Base-by-base conservation (phyloP, 2,888 invertebrate species). In the Herminia tarsipennalis region DNA sequence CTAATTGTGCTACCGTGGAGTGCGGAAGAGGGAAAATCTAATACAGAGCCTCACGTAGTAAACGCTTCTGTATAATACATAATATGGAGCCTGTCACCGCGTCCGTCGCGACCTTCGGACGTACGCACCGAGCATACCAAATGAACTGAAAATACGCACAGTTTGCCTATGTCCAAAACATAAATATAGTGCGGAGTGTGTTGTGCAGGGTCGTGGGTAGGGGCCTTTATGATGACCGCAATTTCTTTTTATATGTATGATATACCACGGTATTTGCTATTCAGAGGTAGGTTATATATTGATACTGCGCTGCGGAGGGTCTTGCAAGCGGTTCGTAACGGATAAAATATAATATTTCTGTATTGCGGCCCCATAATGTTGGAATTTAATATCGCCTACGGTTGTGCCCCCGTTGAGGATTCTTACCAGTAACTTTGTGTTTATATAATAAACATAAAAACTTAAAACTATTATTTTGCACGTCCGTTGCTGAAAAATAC, bases 61-160 rank as follows among this genome's bases (percentile, higher is more conserved):
- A 34, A 12, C 10, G 13, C 43, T 24, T 20, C 18, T 12, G 10
- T 37, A 14, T 32, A 36, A 28, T 42, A 47, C 40, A 13, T 33
- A 32, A 41, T 24, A 36, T 14, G 22, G 39, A 16, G 41, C 44
- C 51, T 43, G 63, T 48, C 62, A 28, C 53, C 45, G 42, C 56
- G 46, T 43, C 52, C 54, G 42, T 32, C 32, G 39, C 56, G 66
- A 63, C 71, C 71, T 71, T 71, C 68, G 54, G 22, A 6, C 18
- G 17, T 27, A 65, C 66, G 65, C 37, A 34, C 8, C 17, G 35
- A 47, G 73, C 70, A 71, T 71, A 61, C 44, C 18, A 63, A 71
- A 55, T 55, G 35, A 54, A 52, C 55, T 61, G 33, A 72, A 68
- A 66, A 63, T 62, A 47, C 57, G 48, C 42, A 45, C 47, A 62